Evolutionary conservation across 2,113 vertebrate genomes (phyloP).

Genomic region (Lanius ludovicianus): DNA sequence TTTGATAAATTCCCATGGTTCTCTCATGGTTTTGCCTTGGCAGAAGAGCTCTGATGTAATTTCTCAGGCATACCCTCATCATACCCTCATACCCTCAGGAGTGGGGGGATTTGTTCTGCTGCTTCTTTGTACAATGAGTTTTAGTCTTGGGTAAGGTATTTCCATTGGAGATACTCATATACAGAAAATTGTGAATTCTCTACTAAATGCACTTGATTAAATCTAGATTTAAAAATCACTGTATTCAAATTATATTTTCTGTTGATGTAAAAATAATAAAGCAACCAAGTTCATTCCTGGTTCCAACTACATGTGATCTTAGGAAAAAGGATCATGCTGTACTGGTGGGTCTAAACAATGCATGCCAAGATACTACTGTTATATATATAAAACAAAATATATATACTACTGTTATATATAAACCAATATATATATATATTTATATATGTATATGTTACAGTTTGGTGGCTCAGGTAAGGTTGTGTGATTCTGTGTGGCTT

Average conservation of each 20-base stretch:
- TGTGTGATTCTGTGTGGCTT: background rate
- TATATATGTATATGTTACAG: background rate
- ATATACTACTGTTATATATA: too few species aligned
- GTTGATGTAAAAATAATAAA: conserved; percentile 47
- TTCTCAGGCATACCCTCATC: background rate
- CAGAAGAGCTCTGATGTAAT: background rate
- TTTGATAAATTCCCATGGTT: background rate
- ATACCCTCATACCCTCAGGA: too few species aligned
- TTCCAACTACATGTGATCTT: background rate
- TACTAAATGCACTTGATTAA: conserved; percentile 2
- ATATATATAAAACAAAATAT: too few species aligned
- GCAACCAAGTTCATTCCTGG: background rate
- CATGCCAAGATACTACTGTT: fast-evolving
- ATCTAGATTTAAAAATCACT: conserved; percentile 8
- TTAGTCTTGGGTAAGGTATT: background rate
- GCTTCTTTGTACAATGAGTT: background rate
- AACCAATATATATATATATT: background rate
- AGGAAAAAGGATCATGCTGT: background rate
- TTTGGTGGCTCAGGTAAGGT: background rate
- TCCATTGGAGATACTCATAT: background rate
- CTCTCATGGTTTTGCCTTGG: background rate
- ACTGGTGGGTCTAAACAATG: background rate
- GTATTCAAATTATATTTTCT: background rate
- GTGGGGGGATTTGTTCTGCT: background rate
- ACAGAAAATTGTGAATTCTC: background rate